Conservation (phyloP, 2,797 vertebrate genomes). For the Fistularia tabacaria region DNA sequence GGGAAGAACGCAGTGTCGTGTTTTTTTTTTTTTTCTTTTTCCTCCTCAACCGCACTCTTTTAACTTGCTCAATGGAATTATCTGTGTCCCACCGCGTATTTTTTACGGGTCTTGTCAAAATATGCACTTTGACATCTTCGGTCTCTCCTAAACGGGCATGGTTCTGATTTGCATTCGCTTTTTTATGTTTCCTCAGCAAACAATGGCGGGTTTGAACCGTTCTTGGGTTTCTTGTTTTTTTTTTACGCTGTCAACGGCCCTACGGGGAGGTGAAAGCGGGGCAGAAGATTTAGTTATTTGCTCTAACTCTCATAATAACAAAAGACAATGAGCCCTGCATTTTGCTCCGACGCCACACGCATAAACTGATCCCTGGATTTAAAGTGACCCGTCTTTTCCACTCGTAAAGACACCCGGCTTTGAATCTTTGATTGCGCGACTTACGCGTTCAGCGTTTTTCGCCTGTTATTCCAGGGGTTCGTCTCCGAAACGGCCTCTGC, state of each 20-base stretch:
- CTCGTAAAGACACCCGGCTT: conserved; percentile 33
- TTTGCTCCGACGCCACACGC: conserved; percentile 55
- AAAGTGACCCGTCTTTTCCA: conserved; percentile 68
- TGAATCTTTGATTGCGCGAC: conserved; percentile 50
- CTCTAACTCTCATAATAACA: conserved; percentile 43
- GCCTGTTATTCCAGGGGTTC: conserved; percentile 63
- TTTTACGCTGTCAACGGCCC: conserved; percentile 8
- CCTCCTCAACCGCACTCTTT: conserved; percentile 18
- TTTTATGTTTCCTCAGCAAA: conserved; percentile 35
- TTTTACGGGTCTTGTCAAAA: conserved; percentile 33
- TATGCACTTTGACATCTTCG: conserved; percentile 10
- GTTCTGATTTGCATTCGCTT: conserved; percentile 24
- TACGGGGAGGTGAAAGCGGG: conserved; percentile 13
- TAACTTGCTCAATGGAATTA: conserved; percentile 22
- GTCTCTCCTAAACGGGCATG: conserved; percentile 21
- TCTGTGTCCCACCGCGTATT: conserved; percentile 15
- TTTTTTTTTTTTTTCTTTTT: background rate
- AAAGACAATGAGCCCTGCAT: conserved; percentile 45
- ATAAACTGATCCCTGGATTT: conserved; percentile 46
- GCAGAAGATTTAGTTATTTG: conserved; percentile 39
- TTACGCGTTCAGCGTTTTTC: conserved; percentile 47
- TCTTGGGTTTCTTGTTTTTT: conserved; percentile 22
- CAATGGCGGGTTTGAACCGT: conserved; percentile 20
- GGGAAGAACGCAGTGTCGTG: conserved; percentile 22
- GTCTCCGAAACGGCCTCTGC: conserved; percentile 54